Evolutionary conservation across 1,140 invertebrate genomes (phyloP).

Genomic region (Heterodera schachtii): DNA sequence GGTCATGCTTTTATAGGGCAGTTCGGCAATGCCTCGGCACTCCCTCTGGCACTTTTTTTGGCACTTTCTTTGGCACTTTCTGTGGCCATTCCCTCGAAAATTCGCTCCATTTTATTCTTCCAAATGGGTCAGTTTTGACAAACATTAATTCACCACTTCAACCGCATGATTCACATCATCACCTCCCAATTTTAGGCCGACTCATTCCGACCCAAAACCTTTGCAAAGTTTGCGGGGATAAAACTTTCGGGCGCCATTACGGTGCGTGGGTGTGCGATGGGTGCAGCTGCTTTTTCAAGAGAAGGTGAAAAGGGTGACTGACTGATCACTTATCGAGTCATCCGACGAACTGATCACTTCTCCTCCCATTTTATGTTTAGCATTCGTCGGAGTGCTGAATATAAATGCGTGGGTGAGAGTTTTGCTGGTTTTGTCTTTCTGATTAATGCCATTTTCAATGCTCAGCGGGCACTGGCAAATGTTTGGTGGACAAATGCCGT

Average conservation of each 20-base stretch:
- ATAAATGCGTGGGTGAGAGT: slow-evolving; percentile 22
- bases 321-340: no score
- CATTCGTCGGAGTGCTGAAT: slow-evolving; percentile 4
- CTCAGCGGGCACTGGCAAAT: slow-evolving; percentile 11
- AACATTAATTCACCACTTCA: background rate
- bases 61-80: no score
- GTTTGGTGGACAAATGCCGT: slow-evolving; percentile 23
- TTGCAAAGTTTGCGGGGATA: slow-evolving; percentile 24
- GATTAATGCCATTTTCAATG: background rate
- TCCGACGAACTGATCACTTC: no score
- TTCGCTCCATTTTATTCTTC: background rate
- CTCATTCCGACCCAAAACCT: background rate
- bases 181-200: slow-evolving; percentile 12
- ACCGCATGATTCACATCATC: background rate
- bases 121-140: slow-evolving; percentile 2
- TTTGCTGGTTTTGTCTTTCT: background rate
- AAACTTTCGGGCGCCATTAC: slow-evolving; percentile 28
- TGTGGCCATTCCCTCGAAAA: background rate
- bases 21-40: no score
- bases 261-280: slow-evolving; percentile 22
- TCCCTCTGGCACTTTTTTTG: background rate
- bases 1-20: background rate
- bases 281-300: slow-evolving; percentile 30
- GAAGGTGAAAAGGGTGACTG: background rate
- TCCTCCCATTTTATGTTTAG: background rate